Conservation (phyloP, 2,888 invertebrate genomes). For the Melipona bicolor region DNA sequence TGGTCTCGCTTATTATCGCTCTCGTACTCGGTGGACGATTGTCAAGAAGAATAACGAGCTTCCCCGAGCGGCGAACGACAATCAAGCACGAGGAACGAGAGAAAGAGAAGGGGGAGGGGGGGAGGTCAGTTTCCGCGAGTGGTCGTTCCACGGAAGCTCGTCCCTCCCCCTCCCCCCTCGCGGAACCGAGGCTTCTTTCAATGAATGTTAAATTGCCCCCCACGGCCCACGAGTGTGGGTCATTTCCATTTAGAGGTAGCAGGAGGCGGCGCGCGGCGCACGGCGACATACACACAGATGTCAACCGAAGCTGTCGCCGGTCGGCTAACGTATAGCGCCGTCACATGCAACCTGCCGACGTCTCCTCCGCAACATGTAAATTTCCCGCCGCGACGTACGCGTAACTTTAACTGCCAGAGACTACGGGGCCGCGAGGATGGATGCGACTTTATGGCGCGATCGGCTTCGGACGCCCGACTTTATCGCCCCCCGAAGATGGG, state of each 20-base stretch:
- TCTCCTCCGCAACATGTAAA: constrained; percentile 66
- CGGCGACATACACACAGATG: constrained; percentile 43
- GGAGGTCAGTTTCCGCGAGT: constrained; percentile 39
- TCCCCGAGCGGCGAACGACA: constrained; percentile 26
- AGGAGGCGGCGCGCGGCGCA: constrained; percentile 24
- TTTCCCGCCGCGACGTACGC: constrained; percentile 64
- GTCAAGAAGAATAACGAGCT: constrained; percentile 65
- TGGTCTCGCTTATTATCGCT: constrained; percentile 49
- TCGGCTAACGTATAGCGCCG: constrained; percentile 62
- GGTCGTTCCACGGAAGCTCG: constrained; percentile 50
- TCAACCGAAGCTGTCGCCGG: constrained; percentile 63
- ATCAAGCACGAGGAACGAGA: constrained; percentile 1
- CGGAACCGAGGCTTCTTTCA: constrained; percentile 58
- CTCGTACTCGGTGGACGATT: constrained; percentile 38
- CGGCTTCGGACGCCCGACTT: constrained; percentile 10
- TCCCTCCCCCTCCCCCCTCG: constrained; percentile 11
- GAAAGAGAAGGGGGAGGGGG: background rate
- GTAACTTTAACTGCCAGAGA: constrained; percentile 68
- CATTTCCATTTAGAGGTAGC: constrained; percentile 62
- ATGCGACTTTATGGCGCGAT: constrained; percentile 62
- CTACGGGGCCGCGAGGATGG: constrained; percentile 46
- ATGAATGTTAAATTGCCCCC: constrained; percentile 64
- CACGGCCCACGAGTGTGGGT: constrained; percentile 33
- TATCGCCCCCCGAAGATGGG: too few species aligned
- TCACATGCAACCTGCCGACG: constrained; percentile 63